These are phyloP conservation scores for Trachelus tabidus DNA, from an alignment of 2,888 invertebrate species.

Conservation along the genomic window DNA sequence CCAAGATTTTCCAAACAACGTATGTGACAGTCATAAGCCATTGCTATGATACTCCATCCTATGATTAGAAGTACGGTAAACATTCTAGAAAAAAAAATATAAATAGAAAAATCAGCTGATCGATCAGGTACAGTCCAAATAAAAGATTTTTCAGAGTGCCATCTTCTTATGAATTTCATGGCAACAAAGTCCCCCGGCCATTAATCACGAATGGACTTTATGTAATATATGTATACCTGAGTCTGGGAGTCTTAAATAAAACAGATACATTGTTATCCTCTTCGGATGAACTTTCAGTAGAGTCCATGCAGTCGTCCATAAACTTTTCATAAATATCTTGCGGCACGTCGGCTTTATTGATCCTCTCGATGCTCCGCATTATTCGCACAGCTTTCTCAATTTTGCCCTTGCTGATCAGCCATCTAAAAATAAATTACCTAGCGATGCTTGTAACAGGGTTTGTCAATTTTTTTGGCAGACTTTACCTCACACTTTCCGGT, in stretches of 20 bases:
- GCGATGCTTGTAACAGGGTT: too few relatives aligned
- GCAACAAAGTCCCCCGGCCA: not conserved
- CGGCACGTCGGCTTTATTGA: slow-evolving; percentile 67
- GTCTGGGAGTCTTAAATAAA: slow-evolving; percentile 60
- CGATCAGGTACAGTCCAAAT: too few relatives aligned
- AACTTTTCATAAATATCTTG: slow-evolving; percentile 68
- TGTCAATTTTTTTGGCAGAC: too few relatives aligned
- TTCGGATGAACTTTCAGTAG: slow-evolving; percentile 16
- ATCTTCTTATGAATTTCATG: not conserved
- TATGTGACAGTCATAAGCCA: slow-evolving; percentile 87
- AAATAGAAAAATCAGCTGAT: not conserved
- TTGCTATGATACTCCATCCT: slow-evolving; percentile 77
- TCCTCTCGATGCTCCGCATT: slow-evolving; percentile 64
- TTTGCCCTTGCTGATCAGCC: slow-evolving; percentile 33
- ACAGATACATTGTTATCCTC: slow-evolving; percentile 46
- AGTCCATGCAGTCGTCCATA: slow-evolving; percentile 53
- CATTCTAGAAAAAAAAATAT: slow-evolving; percentile 11
- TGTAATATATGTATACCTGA: slow-evolving; percentile 41
- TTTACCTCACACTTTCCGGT: slow-evolving; percentile 68
- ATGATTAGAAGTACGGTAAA: slow-evolving; percentile 50
- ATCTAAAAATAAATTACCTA: slow-evolving; percentile 16
- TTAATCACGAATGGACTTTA: not conserved
- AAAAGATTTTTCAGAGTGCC: not conserved
- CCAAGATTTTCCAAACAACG: slow-evolving; percentile 84
- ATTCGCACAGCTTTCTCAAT: slow-evolving; percentile 66